Evolutionary conservation across 2,113 vertebrate genomes (phyloP).

Genomic region (Semnornis frantzii): DNA sequence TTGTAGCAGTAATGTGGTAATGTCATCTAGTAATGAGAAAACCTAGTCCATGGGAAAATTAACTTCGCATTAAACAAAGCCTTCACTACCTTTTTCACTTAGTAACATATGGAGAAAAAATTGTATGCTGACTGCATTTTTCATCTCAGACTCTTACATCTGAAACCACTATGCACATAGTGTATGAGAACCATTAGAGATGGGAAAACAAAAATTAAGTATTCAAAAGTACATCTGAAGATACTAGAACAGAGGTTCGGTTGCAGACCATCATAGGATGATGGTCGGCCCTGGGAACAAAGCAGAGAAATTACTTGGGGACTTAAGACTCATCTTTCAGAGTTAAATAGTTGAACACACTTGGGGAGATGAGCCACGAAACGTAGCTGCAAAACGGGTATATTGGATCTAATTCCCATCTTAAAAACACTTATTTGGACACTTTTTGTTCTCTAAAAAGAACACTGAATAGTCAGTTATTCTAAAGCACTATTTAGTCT

Average conservation of each 20-base stretch:
- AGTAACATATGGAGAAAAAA: neutral
- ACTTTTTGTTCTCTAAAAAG: neutral
- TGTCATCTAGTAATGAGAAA: neutral
- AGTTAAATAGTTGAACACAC: neutral
- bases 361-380: neutral
- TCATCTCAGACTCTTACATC: neutral
- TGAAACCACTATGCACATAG: neutral
- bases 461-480: neutral
- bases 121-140: neutral
- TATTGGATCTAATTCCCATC: neutral
- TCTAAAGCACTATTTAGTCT: neutral
- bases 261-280: neutral
- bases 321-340: neutral
- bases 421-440: neutral
- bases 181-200: neutral
- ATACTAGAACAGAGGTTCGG: neutral
- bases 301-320: neutral
- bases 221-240: neutral
- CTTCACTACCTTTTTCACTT: neutral
- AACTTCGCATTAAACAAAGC: constrained; percentile 36
- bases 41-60: constrained; percentile 10
- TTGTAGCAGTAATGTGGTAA: constrained; percentile 19
- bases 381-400: neutral
- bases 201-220: neutral
- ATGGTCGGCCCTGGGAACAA: neutral